Evolutionary conservation across 35 echinoderm and acorn worm species (phyloP), one percentile per base, ranked within the genome.

Genomic region (Nesometra sesokonis): DNA sequence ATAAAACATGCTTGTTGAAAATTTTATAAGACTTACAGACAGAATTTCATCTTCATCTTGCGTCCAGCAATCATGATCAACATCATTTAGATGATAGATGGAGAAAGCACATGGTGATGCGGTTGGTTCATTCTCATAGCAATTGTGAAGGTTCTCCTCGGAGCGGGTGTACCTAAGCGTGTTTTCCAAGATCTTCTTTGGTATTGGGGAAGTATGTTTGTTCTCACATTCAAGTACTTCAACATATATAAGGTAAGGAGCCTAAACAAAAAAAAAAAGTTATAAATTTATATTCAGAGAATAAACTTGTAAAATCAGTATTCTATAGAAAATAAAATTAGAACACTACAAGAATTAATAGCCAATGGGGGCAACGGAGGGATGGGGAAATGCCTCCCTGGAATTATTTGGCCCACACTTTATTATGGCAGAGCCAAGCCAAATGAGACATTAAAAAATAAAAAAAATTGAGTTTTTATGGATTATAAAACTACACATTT

Each of bases 161-260:
- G 96, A 99, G 40, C 91, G 91, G 40, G 96, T 99, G 80, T 94
- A 93, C 5, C 96, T 76, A 4, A 99, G 82, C 3, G 96, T 99
- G 88, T 99, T 99, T 78, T 99, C 96, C 31, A 99, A 30, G 46
- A 99, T 86, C 86, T 99, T 94, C 47, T 86, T 87, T 36, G 96
- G 96, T 23, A 94, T 79, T 29, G 96, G 93, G 23, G 96, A 94
- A 2, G 96, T 99, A 85, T 94, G 89, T 52, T 94, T 99, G 85
- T 94, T 91, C 17, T 99, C 96, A 57, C 96, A 99, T 30, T 82
- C 87, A 11, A 99, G 67, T 29, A 94, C 96, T 78, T 99, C 96
- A 17, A 99, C 96, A 47, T 99, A 99, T 34, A 99, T 99, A 17
- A 99, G 82, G 79, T 99, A 99, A 27, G 96, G 95, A 13, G 93